Percentiles rank a stretch among this genome's conserved stretches.
phyloP scores from a whole-genome alignment of 2,113 vertebrate species.

The Xerus inauris region DNA sequence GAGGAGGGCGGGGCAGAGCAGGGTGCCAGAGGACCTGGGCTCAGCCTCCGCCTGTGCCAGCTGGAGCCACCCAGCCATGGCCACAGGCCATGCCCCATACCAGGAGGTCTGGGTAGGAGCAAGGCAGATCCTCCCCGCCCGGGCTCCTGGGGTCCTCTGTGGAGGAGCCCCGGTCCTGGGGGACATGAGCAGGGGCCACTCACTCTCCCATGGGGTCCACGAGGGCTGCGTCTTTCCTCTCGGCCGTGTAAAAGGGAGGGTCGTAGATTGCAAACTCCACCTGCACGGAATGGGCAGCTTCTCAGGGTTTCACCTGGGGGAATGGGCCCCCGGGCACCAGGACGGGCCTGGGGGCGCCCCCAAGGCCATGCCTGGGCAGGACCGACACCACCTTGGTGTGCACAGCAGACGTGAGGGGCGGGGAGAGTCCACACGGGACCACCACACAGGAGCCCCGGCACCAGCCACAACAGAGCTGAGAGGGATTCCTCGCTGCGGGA shows the following conservation, averaged over 20 bases:
- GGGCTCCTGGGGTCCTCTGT: too few relatives aligned
- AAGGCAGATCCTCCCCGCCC: neutral
- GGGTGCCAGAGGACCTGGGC: neutral
- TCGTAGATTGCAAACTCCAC: slow-evolving; percentile 89
- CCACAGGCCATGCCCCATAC: too few relatives aligned
- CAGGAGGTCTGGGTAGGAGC: neutral
- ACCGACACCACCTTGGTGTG: neutral
- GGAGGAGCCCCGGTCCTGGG: too few relatives aligned
- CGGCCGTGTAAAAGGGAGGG: slow-evolving; percentile 84
- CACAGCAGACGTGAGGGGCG: neutral
- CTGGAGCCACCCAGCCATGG: neutral
- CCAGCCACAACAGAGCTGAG: neutral
- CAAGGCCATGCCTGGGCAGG: fast-evolving
- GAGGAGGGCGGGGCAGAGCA: too few relatives aligned
- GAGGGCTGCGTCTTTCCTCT: slow-evolving; percentile 79
- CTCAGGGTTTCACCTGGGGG: neutral
- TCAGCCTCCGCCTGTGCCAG: neutral
- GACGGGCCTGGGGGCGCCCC: fast-evolving
- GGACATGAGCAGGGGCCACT: neutral
- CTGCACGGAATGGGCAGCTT: slow-evolving; percentile 75
- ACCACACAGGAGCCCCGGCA: too few relatives aligned
- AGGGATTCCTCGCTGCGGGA: neutral
- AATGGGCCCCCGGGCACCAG: neutral
- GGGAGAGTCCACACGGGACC: too few relatives aligned
- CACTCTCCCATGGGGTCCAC: slow-evolving; percentile 84